A percentile compares a stretch with the other conserved stretches of the same genome.
phyloP scores from a whole-genome alignment of 1,140 invertebrate species.

The Physella acuta region DNA sequence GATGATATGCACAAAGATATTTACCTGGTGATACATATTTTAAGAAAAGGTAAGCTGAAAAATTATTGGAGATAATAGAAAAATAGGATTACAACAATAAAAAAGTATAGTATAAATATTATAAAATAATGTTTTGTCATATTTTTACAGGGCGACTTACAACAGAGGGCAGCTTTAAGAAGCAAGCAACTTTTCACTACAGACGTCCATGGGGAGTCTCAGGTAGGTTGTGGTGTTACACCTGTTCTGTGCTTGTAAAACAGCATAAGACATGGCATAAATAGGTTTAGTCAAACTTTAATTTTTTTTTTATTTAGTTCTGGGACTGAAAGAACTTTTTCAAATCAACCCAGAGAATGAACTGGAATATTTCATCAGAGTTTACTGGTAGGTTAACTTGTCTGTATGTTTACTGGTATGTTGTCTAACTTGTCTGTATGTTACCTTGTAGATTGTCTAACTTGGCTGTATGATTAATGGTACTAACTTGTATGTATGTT shows the following conservation, averaged over 20 bases:
- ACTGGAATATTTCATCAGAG: slow-evolving; percentile 24
- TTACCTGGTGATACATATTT: slow-evolving; percentile 3
- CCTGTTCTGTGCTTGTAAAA: too few species aligned
- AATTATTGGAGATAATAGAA: too few species aligned
- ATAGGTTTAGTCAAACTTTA: too few species aligned
- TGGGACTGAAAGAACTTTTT: slow-evolving; percentile 20
- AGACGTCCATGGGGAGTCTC: slow-evolving; percentile 8
- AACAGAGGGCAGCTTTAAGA: slow-evolving; percentile 13
- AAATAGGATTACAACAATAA: too few species aligned
- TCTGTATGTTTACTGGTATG: too few species aligned
- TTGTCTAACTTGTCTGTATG: too few species aligned
- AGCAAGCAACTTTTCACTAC: slow-evolving; percentile 9
- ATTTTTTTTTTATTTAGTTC: slow-evolving; percentile 5
- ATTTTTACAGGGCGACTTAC: slow-evolving; percentile 5
- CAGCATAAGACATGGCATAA: too few species aligned
- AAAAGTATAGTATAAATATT: too few species aligned
- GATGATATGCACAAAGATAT: slow-evolving; percentile 1
- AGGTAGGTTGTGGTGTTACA: not conserved
- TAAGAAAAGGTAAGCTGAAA: slow-evolving; percentile 19
- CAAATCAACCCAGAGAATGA: slow-evolving; percentile 16
- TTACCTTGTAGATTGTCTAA: too few species aligned
- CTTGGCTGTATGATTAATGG: too few species aligned
- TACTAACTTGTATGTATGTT: too few species aligned
- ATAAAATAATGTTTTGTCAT: too few species aligned
- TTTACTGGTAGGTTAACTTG: slow-evolving; percentile 27